Evolutionary conservation across 1,140 invertebrate genomes (phyloP).

Genomic region (Ericerus pela): DNA sequence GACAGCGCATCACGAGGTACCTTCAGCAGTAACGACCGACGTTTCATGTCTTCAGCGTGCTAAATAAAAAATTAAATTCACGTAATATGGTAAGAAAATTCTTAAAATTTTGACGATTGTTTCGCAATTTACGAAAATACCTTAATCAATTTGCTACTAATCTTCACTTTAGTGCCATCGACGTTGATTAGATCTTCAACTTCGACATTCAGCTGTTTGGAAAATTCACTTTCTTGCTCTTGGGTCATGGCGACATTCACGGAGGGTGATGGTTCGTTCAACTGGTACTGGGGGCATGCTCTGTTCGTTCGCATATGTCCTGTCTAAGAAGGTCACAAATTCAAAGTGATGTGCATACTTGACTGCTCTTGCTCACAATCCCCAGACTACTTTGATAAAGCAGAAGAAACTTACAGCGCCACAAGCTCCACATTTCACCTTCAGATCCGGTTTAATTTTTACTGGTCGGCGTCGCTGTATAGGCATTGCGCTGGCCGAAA

Average conservation of each 20-base stretch:
- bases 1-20: slow-evolving; percentile 61
- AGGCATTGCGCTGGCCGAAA: background rate
- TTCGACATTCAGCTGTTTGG: slow-evolving; percentile 59
- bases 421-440: slow-evolving; percentile 90
- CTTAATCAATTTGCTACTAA: slow-evolving; percentile 66
- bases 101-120: background rate
- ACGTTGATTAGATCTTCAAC: slow-evolving; percentile 81
- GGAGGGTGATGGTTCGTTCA: slow-evolving; percentile 39
- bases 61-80: slow-evolving; percentile 28
- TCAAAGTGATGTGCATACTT: no score
- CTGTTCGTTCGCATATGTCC: slow-evolving; percentile 87
- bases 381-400: background rate
- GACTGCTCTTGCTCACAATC: slow-evolving; percentile 4
- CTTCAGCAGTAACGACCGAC: slow-evolving; percentile 64
- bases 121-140: slow-evolving; percentile 31
- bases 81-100: background rate
- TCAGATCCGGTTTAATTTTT: slow-evolving; percentile 44
- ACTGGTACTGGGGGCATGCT: slow-evolving; percentile 79
- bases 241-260: slow-evolving; percentile 62
- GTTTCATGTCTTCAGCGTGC: slow-evolving; percentile 66
- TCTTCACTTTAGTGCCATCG: slow-evolving; percentile 76
- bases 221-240: slow-evolving; percentile 67
- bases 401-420: slow-evolving; percentile 46
- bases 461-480: slow-evolving; percentile 8
- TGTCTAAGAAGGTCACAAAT: slow-evolving; percentile 30